These are phyloP conservation scores for Atlantisia rogersi DNA, from an alignment of 2,113 vertebrate genomes.

Conservation along the genomic window DNA sequence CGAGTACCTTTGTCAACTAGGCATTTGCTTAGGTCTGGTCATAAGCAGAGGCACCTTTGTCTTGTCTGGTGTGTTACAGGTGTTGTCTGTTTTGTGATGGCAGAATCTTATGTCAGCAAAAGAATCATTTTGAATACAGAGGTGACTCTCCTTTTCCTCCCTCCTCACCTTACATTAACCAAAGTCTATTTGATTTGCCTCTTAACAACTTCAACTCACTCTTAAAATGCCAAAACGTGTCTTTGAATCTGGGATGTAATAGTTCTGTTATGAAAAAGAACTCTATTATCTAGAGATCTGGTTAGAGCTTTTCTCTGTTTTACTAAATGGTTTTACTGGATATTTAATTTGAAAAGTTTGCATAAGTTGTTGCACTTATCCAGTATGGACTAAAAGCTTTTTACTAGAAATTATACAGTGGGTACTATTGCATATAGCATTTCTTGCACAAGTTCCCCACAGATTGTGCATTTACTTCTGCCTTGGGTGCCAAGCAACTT, in stretches of 20 bases:
- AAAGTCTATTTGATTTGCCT: not conserved
- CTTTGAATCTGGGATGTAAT: not conserved
- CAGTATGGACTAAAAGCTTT: not conserved
- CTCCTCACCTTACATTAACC: accelerated
- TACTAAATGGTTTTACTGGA: not conserved
- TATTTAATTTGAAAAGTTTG: not conserved
- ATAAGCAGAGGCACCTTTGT: not conserved
- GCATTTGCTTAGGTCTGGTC: not conserved
- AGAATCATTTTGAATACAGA: not conserved
- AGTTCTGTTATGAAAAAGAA: not conserved
- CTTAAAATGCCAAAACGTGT: not conserved
- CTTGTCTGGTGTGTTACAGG: not conserved
- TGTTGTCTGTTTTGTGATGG: not conserved
- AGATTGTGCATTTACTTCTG: not conserved
- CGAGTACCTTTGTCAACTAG: not conserved
- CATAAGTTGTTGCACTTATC: not conserved
- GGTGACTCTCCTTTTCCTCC: not conserved
- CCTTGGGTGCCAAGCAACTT: not conserved
- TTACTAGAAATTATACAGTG: not conserved
- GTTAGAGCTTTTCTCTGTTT: not conserved
- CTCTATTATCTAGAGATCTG: not conserved
- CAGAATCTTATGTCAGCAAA: not conserved
- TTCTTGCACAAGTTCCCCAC: not conserved
- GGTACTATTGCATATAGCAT: not conserved
- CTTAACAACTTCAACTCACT: not conserved